Conservation (phyloP, 2,797 vertebrate genomes). For the Pseudopleuronectes americanus region DNA sequence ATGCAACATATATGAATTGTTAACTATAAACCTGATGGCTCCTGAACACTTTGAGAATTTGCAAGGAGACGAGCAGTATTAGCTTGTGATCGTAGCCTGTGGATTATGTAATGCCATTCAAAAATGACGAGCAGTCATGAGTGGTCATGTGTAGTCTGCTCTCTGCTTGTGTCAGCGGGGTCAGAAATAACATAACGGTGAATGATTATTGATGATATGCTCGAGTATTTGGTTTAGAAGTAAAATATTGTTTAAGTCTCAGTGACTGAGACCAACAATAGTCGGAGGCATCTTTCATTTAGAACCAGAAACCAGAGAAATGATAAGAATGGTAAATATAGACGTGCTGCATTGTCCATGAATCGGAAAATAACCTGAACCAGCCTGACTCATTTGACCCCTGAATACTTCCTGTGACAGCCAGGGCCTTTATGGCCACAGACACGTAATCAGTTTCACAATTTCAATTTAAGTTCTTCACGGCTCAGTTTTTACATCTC, state of each 20-base stretch:
- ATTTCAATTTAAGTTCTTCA: slow-evolving; percentile 4
- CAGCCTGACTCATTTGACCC: neutral
- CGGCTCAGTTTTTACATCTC: neutral
- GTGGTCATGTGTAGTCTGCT: slow-evolving; percentile 2
- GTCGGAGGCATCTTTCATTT: too few relatives aligned
- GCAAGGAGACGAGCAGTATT: slow-evolving; percentile 51
- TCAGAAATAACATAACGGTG: neutral
- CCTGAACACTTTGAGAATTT: slow-evolving; percentile 18
- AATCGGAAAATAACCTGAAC: neutral
- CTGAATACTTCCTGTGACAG: neutral
- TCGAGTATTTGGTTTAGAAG: neutral
- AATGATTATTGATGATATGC: neutral
- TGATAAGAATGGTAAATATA: neutral
- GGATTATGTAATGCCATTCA: slow-evolving; percentile 38
- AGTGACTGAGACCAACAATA: too few relatives aligned
- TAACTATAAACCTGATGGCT: slow-evolving; percentile 5
- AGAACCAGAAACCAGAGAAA: neutral
- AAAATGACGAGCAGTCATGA: slow-evolving; percentile 2
- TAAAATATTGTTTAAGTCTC: neutral
- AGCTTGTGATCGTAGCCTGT: slow-evolving; percentile 23
- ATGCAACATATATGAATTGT: too few relatives aligned
- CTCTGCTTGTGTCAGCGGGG: neutral
- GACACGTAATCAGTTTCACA: neutral
- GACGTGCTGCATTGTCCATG: too few relatives aligned
- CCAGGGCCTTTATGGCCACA: too few relatives aligned